Evolutionary conservation across 1,140 invertebrate genomes (phyloP).

Genomic region (Trypoxylus dichotomus): DNA sequence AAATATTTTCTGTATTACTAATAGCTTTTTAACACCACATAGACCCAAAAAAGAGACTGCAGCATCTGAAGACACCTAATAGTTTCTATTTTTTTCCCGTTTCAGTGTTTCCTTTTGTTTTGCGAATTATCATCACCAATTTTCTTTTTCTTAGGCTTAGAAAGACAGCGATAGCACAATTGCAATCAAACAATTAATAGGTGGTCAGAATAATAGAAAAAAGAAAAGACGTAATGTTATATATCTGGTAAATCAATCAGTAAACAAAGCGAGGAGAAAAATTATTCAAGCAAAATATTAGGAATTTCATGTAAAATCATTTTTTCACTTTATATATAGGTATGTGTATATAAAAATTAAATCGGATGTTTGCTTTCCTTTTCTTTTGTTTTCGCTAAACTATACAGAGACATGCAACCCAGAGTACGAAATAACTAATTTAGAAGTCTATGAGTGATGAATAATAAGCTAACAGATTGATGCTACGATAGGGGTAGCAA

Average conservation of each 20-base stretch:
- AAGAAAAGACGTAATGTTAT: constrained; percentile 3
- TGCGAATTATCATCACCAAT: constrained; percentile 14
- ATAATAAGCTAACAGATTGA: constrained; percentile 40
- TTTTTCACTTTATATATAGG: constrained; percentile 28
- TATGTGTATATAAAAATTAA: constrained; percentile 32
- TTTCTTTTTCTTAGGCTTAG: constrained; percentile 25
- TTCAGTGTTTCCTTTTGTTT: background rate
- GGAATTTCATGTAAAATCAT: constrained; percentile 33
- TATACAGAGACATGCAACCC: constrained; percentile 37
- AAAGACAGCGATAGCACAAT: constrained; percentile 19
- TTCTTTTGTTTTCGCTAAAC: constrained; percentile 34
- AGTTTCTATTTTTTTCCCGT: constrained; percentile 1
- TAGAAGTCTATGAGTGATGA: constrained; percentile 40
- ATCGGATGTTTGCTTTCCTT: constrained; percentile 5
- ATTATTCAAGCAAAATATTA: constrained; percentile 35
- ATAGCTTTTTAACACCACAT: constrained; percentile 19
- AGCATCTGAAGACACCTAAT: constrained; percentile 17
- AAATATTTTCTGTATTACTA: constrained; percentile 9
- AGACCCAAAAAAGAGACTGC: constrained; percentile 23
- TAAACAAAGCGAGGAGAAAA: constrained; percentile 35
- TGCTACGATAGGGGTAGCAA: constrained; percentile 37
- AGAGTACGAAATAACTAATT: constrained; percentile 38
- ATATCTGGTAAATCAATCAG: constrained; percentile 23
- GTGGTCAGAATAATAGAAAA: background rate
- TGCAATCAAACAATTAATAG: background rate